phyloP scores from a whole-genome alignment of 2,113 vertebrate species.

The Notothenia rossii region DNA sequence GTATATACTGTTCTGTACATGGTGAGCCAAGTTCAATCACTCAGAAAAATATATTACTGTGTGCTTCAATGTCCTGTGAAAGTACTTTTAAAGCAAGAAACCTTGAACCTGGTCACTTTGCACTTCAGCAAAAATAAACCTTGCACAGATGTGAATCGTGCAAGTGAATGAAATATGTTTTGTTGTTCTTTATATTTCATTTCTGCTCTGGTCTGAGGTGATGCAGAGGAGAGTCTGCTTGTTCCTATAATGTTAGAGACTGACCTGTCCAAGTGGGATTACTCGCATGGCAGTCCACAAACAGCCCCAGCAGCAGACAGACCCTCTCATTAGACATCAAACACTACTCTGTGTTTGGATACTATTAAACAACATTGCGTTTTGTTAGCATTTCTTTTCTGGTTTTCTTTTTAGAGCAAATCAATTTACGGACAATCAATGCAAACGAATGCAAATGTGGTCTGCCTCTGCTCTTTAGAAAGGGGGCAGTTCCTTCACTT shows the following conservation, averaged over 20 bases:
- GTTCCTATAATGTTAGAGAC: slow-evolving; percentile 58
- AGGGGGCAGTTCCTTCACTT: slow-evolving; percentile 16
- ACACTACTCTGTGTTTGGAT: background rate
- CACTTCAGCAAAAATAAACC: slow-evolving; percentile 28
- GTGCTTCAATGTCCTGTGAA: slow-evolving; percentile 2
- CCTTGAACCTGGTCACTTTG: slow-evolving; percentile 9
- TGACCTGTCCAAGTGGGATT: slow-evolving; percentile 59
- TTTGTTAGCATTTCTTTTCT: too few species aligned
- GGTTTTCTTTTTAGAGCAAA: slow-evolving; percentile 4
- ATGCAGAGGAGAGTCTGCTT: slow-evolving; percentile 51
- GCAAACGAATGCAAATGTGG: slow-evolving; percentile 67
- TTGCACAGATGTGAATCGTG: background rate
- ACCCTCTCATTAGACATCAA: slow-evolving; percentile 8
- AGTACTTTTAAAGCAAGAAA: slow-evolving; percentile 11
- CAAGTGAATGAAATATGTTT: slow-evolving; percentile 14
- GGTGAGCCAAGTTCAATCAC: background rate
- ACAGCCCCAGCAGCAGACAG: background rate
- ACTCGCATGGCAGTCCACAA: slow-evolving; percentile 49
- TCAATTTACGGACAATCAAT: slow-evolving; percentile 46
- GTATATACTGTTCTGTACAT: background rate
- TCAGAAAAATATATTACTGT: background rate
- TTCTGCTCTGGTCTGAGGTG: slow-evolving; percentile 32
- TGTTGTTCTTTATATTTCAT: slow-evolving; percentile 44
- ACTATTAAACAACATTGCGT: slow-evolving; percentile 1
- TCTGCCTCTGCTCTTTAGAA: slow-evolving; percentile 47